These are phyloP conservation scores for Todiramphus saurophagus DNA, from an alignment of 2,113 vertebrate species.

Conservation along the genomic window DNA sequence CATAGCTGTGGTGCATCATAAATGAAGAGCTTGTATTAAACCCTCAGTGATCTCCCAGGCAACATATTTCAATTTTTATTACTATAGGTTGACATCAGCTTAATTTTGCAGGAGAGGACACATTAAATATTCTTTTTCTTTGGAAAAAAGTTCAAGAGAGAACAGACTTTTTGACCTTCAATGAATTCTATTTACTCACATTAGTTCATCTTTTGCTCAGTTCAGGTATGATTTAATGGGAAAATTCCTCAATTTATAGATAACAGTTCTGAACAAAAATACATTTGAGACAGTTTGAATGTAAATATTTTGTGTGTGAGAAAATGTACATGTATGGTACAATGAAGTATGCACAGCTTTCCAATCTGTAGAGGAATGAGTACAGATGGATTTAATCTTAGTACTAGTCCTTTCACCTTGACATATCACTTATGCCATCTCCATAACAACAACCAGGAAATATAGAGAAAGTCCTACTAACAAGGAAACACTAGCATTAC, in stretches of 20 bases:
- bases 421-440: constrained; percentile 8
- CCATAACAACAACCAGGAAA: constrained; percentile 49
- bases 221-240: not conserved
- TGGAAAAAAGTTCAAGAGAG: not conserved
- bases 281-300: not conserved
- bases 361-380: not conserved
- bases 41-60: not conserved
- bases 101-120: not conserved
- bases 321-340: not conserved
- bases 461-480: constrained; percentile 28
- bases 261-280: not conserved
- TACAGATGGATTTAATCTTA: constrained; percentile 37
- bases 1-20: not conserved
- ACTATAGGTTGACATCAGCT: not conserved
- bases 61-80: not conserved
- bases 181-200: not conserved
- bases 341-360: constrained; percentile 25
- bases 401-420: constrained; percentile 18
- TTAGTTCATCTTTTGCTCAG: not conserved
- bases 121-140: not conserved
- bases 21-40: not conserved
- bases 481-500: not conserved
- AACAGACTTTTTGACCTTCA: not conserved
- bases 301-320: not conserved
- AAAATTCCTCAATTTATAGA: not conserved